A percentile compares a stretch with the other conserved stretches of the same genome.
phyloP scores from a whole-genome alignment of 2,797 vertebrate species.

The Phoxinus dragarum region DNA sequence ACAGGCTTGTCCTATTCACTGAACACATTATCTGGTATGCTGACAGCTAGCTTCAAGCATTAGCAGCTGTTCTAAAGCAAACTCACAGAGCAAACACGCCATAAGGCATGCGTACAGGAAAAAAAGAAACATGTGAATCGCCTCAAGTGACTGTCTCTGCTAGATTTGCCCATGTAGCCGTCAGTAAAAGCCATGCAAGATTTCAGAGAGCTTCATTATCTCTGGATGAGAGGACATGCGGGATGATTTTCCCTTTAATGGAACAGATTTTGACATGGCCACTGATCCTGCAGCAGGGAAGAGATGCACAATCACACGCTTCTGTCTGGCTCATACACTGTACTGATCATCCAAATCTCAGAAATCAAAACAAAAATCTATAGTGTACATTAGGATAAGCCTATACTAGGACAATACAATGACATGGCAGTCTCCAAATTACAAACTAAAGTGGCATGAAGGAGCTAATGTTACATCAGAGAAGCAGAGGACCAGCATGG shows the following conservation, averaged over 20 bases:
- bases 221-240: constrained; percentile 23
- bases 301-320: constrained; percentile 7
- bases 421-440: background rate
- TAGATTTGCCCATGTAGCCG: constrained; percentile 50
- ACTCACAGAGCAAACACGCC: constrained; percentile 51
- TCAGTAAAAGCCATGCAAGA: constrained; percentile 52
- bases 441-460: background rate
- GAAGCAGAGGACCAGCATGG: background rate
- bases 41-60: constrained; percentile 52
- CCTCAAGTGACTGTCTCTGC: constrained; percentile 21
- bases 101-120: constrained; percentile 30
- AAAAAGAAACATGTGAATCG: constrained; percentile 37
- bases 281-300: constrained; percentile 33
- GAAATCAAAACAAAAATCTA: background rate
- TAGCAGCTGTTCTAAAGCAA: constrained; percentile 63
- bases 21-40: constrained; percentile 55
- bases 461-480: background rate
- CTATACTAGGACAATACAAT: background rate
- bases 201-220: constrained; percentile 39
- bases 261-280: constrained; percentile 59
- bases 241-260: constrained; percentile 44
- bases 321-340: too few relatives aligned
- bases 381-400: too few relatives aligned
- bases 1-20: constrained; percentile 49
- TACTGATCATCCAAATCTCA: constrained; percentile 31